Evolutionary conservation across 1,140 invertebrate genomes (phyloP).

Genomic region (Drosophila yakuba): DNA sequence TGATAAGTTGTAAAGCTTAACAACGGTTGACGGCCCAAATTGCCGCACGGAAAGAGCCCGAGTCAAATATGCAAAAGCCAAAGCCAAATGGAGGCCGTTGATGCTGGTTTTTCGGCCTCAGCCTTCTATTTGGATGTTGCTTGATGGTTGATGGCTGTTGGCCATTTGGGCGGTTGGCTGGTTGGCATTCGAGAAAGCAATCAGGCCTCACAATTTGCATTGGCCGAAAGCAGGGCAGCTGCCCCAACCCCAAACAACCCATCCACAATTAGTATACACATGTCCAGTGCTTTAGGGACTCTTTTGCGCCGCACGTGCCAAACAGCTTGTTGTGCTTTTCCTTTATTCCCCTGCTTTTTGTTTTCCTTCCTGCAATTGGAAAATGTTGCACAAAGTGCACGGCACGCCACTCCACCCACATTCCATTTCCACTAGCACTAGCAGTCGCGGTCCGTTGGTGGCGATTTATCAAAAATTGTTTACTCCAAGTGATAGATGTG

Average conservation of each 20-base stretch:
- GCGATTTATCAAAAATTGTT: slow-evolving; percentile 83
- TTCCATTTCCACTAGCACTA: slow-evolving; percentile 28
- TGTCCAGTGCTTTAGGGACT: slow-evolving; percentile 41
- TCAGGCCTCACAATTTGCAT: slow-evolving; percentile 74
- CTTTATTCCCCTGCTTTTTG: slow-evolving; percentile 9
- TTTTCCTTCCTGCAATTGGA: slow-evolving; percentile 65
- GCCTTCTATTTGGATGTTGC: slow-evolving; percentile 3
- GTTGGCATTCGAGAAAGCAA: slow-evolving; percentile 41
- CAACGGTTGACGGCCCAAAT: slow-evolving; percentile 80
- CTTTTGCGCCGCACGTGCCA: slow-evolving; percentile 56
- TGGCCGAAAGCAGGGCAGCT: slow-evolving; percentile 44
- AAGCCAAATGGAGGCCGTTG: slow-evolving; percentile 70
- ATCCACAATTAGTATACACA: slow-evolving; percentile 75
- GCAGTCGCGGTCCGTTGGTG: slow-evolving; percentile 41
- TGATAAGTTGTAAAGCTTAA: slow-evolving; percentile 78
- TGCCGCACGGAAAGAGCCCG: slow-evolving; percentile 34
- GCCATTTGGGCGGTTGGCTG: slow-evolving; percentile 15
- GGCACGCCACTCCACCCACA: slow-evolving; percentile 9
- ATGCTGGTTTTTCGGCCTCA: slow-evolving; percentile 13
- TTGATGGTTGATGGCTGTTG: slow-evolving; percentile 43
- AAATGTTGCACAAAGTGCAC: slow-evolving; percentile 72
- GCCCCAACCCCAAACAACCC: slow-evolving; percentile 36
- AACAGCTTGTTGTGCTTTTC: slow-evolving; percentile 45
- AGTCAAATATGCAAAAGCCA: slow-evolving; percentile 82
- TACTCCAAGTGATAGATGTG: slow-evolving; percentile 82